These are phyloP conservation scores for Glyptemys insculpta DNA, from an alignment of 2,797 vertebrate species.

Conservation along the genomic window DNA sequence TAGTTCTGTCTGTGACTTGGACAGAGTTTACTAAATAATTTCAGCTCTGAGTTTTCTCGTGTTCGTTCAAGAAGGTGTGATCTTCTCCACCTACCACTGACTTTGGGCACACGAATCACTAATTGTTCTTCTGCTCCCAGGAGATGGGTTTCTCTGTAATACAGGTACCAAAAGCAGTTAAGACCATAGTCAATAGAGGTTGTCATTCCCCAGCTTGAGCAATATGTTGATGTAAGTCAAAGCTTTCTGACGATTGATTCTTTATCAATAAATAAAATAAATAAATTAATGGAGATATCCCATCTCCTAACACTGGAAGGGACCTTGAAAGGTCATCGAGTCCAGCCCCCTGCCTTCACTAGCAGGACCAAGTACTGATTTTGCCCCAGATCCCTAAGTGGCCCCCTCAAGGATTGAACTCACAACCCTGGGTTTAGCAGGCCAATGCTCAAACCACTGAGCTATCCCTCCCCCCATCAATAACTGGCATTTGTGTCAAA, in stretches of 20 bases:
- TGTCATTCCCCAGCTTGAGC: conserved; percentile 42
- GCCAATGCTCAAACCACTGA: too few relatives aligned
- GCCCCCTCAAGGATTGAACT: too few relatives aligned
- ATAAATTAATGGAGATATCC: too few relatives aligned
- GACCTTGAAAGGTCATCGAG: too few relatives aligned
- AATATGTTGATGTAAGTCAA: conserved; percentile 30
- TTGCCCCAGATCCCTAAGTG: too few relatives aligned
- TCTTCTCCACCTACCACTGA: conserved; percentile 67
- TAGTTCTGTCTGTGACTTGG: neutral
- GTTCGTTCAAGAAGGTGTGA: conserved; percentile 60
- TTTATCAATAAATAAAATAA: neutral
- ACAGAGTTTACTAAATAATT: conserved; percentile 63
- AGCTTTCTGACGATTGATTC: neutral
- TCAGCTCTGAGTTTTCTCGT: conserved; percentile 63
- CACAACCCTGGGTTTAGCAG: too few relatives aligned
- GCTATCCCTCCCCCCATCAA: too few relatives aligned
- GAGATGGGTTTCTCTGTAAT: conserved; percentile 27
- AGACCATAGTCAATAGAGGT: neutral
- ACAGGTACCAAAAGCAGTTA: neutral
- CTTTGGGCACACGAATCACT: conserved; percentile 40
- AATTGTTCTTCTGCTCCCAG: conserved; percentile 30
- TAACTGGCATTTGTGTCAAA: neutral
- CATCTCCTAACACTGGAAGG: too few relatives aligned
- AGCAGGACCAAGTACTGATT: too few relatives aligned
- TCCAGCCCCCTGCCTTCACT: too few relatives aligned